Conservation (phyloP, 2,888 invertebrate species). For the Pyralis farinalis region DNA sequence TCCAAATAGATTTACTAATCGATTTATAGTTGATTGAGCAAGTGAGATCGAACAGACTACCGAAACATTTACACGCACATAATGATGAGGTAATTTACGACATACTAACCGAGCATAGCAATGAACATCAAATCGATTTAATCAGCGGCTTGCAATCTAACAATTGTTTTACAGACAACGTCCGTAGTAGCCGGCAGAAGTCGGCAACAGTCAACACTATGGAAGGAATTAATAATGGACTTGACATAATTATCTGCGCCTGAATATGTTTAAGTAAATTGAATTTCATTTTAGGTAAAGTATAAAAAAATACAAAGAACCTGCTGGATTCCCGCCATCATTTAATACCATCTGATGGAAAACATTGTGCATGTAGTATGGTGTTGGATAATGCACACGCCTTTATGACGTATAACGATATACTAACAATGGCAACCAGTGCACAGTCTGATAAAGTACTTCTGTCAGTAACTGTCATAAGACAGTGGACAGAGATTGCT, state of each 20-base stretch:
- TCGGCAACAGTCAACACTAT: slow-evolving; percentile 25
- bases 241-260: background rate
- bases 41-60: background rate
- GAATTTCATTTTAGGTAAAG: background rate
- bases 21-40: too few relatives aligned
- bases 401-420: too few relatives aligned
- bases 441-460: too few relatives aligned
- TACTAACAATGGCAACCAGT: too few relatives aligned
- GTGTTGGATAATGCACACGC: too few relatives aligned
- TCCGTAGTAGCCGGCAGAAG: slow-evolving; percentile 30
- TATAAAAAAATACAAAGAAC: too few relatives aligned
- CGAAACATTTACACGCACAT: slow-evolving; percentile 13
- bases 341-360: too few relatives aligned
- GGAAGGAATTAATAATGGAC: slow-evolving; percentile 5
- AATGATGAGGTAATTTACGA: slow-evolving; percentile 55
- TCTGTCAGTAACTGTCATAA: too few relatives aligned
- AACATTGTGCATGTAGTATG: too few relatives aligned
- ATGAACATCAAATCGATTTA: slow-evolving; percentile 47
- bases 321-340: too few relatives aligned
- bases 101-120: slow-evolving; percentile 46
- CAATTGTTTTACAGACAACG: slow-evolving; percentile 35
- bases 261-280: background rate
- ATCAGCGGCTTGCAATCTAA: slow-evolving; percentile 39
- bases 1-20: too few relatives aligned
- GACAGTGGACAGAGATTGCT: too few relatives aligned